A percentile compares a stretch with the other conserved stretches of the same genome.
Conservation (phyloP, 2,113 vertebrate genomes). For the Collichthys lucidus region DNA sequence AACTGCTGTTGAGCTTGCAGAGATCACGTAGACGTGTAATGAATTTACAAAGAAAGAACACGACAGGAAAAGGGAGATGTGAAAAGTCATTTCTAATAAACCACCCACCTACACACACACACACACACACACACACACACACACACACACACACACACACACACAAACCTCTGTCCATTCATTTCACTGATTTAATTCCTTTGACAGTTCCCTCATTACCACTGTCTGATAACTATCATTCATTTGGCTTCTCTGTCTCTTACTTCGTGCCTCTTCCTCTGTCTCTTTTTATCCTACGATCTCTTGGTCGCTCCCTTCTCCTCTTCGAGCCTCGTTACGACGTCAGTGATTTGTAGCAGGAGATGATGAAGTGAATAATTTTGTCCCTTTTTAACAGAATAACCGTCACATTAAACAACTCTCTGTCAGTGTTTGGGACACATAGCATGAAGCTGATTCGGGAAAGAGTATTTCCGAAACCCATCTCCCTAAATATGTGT, state of each 20-base stretch:
- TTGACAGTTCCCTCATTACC: slow-evolving; percentile 54
- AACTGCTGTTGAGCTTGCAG: slow-evolving; percentile 11
- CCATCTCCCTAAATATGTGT: neutral
- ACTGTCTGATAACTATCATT: slow-evolving; percentile 44
- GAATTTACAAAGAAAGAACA: slow-evolving; percentile 35
- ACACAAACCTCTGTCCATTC: slow-evolving; percentile 23
- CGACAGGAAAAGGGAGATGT: slow-evolving; percentile 13
- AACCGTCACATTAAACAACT: slow-evolving; percentile 7
- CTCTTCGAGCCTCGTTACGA: slow-evolving; percentile 4
- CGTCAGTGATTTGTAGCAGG: slow-evolving; percentile 47
- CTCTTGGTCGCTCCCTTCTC: neutral
- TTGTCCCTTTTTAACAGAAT: slow-evolving; percentile 20
- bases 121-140: neutral
- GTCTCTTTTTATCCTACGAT: slow-evolving; percentile 1
- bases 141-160: neutral
- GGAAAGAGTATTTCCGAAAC: neutral
- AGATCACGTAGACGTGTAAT: slow-evolving; percentile 25
- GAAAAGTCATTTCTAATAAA: neutral
- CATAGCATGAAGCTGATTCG: neutral
- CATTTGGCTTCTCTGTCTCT: slow-evolving; percentile 17
- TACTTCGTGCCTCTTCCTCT: slow-evolving; percentile 9
- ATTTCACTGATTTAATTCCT: slow-evolving; percentile 59
- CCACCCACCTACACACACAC: neutral
- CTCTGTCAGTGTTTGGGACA: slow-evolving; percentile 4
- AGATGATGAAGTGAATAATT: slow-evolving; percentile 37